Evolutionary conservation across 1,140 invertebrate species (phyloP).

Genomic region (Saccostrea glomerata): DNA sequence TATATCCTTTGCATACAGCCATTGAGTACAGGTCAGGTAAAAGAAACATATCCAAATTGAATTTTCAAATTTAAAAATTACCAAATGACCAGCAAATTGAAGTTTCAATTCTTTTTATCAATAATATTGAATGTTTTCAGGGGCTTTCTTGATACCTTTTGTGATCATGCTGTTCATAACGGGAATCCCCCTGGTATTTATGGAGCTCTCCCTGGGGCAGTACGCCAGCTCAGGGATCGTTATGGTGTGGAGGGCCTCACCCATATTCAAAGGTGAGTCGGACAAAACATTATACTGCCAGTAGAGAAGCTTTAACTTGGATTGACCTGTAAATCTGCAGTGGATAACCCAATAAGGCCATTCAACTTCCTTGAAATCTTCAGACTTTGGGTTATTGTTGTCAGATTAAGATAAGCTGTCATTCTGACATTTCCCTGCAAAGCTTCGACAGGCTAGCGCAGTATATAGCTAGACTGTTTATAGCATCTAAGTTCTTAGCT

Average conservation of each 20-base stretch:
- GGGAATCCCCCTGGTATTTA: slow-evolving; percentile 80
- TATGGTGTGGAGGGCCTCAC: slow-evolving; percentile 73
- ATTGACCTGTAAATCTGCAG: neutral
- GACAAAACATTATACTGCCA: neutral
- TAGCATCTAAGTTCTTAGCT: too few relatives aligned
- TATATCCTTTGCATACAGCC: too few relatives aligned
- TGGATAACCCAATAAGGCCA: neutral
- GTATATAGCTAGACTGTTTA: too few relatives aligned
- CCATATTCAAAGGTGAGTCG: slow-evolving; percentile 79
- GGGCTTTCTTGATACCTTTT: slow-evolving; percentile 80
- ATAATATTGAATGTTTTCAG: slow-evolving; percentile 59
- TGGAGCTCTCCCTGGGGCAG: slow-evolving; percentile 80
- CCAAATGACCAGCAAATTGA: too few relatives aligned
- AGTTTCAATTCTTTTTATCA: too few relatives aligned
- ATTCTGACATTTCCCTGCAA: too few relatives aligned
- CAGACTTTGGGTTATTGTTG: neutral
- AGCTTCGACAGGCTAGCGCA: too few relatives aligned
- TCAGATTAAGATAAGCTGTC: neutral
- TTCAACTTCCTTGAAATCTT: neutral
- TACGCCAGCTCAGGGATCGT: slow-evolving; percentile 74
- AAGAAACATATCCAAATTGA: too few relatives aligned
- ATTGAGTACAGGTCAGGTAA: too few relatives aligned
- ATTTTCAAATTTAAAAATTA: too few relatives aligned
- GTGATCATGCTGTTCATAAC: slow-evolving; percentile 79
- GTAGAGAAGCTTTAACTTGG: neutral